phyloP scores from a whole-genome alignment of 2,888 invertebrate genomes.

The Perithous albicinctus region DNA sequence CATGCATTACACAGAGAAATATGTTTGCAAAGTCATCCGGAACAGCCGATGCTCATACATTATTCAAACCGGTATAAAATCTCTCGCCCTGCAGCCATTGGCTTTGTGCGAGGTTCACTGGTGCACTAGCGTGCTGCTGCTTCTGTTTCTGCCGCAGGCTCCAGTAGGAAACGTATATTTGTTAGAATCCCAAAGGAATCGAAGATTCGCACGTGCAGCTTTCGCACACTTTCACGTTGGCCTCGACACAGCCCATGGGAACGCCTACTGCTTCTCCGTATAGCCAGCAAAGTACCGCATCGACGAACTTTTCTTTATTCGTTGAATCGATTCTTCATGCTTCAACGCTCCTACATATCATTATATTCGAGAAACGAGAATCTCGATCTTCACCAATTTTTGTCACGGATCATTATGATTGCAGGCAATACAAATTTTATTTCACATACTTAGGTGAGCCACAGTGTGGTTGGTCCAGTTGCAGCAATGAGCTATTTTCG shows the following conservation, averaged over 20 bases:
- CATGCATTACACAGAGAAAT: conserved; percentile 66
- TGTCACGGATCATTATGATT: not conserved
- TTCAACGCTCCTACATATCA: conserved; percentile 9
- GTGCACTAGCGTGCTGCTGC: conserved; percentile 16
- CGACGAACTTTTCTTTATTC: conserved; percentile 28
- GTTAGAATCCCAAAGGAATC: conserved; percentile 42
- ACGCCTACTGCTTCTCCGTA: not conserved
- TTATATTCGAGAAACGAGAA: not conserved
- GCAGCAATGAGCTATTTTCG: too few relatives aligned
- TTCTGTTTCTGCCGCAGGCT: not conserved
- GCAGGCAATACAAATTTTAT: not conserved
- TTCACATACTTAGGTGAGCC: too few relatives aligned
- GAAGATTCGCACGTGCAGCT: conserved; percentile 42
- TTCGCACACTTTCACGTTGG: conserved; percentile 30
- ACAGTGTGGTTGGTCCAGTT: too few relatives aligned
- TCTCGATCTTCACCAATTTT: not conserved
- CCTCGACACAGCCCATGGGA: conserved; percentile 29
- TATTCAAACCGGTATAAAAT: conserved; percentile 66
- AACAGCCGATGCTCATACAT: conserved; percentile 64
- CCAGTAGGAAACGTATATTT: conserved; percentile 29
- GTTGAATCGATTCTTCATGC: conserved; percentile 24
- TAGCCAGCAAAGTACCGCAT: conserved; percentile 3
- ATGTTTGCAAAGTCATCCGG: conserved; percentile 67
- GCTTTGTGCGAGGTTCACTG: conserved; percentile 34
- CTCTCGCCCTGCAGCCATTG: conserved; percentile 45